Base-by-base conservation (phyloP, 1,140 invertebrate genomes). In the Atta cephalotes region DNA sequence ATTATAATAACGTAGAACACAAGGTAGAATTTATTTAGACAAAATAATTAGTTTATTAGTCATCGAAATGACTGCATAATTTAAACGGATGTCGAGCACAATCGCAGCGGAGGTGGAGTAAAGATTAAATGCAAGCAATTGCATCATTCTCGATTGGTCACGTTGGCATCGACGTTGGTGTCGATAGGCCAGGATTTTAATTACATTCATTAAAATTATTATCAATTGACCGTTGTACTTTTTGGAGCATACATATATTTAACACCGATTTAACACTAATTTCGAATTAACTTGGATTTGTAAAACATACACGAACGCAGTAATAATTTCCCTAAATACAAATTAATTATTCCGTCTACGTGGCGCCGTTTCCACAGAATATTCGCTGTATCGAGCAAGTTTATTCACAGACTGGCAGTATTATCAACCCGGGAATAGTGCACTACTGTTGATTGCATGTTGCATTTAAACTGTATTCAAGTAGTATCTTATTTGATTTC, bases 71-170 rank as follows among this genome's bases (percentile, higher is more conserved):
- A 72, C 72, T 82, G 68, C 56, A 82, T 82, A 82, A 82, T 82
- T 82, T 82, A 82, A 82, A 82, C 35, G 66, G n/a, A 71, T 51
- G 35, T 62, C 79, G 66, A 31, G 31, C 39, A 84, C 80, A 84
- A 84, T 76, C 14, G 70, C 53, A 35, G 21, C 70, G 70, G 74
- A 56, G 53, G 12, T 56, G 68, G 14, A 76, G 70, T 84, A 84
- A 84, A 84, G 80, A 84, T 84, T 84, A 84, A 84, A 84, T 76
- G 70, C 80, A 62, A 74, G 56, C 80, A 74, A 84, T 84, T 84
- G 80, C 56, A 76, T 76, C 70, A 84, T 39, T 76, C 80, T 62
- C 70, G 80, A 84, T 84, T 84, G 76, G 70, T 31, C 68, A 70
- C 53, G 39, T 74, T 49, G 62, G 14, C 28, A 31, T 39, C 35